A percentile compares a stretch with the other conserved stretches of the same genome.
Conservation (phyloP, 2,113 vertebrate genomes). For the Phrynosoma platyrhinos region DNA sequence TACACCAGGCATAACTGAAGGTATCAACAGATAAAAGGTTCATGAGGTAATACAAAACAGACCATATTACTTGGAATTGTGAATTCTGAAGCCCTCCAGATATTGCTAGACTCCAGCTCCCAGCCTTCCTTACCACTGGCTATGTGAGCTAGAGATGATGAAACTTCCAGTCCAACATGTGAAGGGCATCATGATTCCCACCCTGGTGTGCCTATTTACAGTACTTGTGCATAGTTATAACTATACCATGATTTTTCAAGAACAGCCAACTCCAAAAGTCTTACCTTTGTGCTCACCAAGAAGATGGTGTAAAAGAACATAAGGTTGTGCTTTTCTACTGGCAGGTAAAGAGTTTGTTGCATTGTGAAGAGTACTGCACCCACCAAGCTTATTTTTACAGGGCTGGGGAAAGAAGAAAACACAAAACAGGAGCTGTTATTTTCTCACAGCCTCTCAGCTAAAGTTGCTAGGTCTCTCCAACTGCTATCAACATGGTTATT, state of each 20-base stretch:
- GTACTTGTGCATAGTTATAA: not conserved
- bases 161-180: not conserved
- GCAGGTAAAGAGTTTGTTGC: constrained; percentile 85
- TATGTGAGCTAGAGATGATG: too few relatives aligned
- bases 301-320: constrained; percentile 92
- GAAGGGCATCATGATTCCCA: not conserved
- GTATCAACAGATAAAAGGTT: not conserved
- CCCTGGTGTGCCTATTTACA: not conserved
- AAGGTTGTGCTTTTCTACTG: constrained; percentile 86
- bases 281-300: constrained; percentile 90
- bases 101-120: too few relatives aligned
- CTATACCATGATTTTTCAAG: not conserved
- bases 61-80: too few relatives aligned
- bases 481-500: not conserved
- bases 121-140: too few relatives aligned
- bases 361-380: constrained; percentile 93
- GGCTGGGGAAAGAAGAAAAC: constrained; percentile 78
- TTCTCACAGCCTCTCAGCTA: not conserved
- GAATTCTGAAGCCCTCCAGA: too few relatives aligned
- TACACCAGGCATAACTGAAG: not conserved
- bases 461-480: not conserved
- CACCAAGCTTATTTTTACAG: constrained; percentile 91
- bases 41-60: not conserved
- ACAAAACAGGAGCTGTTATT: constrained; percentile 42
- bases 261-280: constrained; percentile 37